These are phyloP conservation scores for Capitulum mitella DNA, from an alignment of 2,888 invertebrate species.

Conservation along the genomic window DNA sequence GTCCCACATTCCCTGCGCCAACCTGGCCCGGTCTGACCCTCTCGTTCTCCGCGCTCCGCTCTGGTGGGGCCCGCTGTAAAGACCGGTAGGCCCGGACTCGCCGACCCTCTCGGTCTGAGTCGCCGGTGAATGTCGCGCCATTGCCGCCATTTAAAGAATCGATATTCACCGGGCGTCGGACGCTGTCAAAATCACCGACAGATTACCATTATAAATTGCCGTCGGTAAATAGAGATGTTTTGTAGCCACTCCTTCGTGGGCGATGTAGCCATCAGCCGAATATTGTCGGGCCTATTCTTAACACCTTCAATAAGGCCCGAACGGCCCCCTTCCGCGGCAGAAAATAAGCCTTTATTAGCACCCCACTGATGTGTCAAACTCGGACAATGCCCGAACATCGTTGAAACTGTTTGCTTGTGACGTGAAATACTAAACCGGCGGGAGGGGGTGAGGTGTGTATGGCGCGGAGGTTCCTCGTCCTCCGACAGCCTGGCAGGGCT, in stretches of 20 bases:
- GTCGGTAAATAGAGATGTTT: slow-evolving; percentile 3
- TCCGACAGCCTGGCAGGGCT: not conserved
- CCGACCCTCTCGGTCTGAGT: not conserved
- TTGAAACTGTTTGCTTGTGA: slow-evolving; percentile 24
- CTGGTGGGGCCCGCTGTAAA: no score
- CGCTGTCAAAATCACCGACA: slow-evolving; percentile 11
- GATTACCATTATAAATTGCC: slow-evolving; percentile 24
- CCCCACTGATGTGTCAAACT: slow-evolving; percentile 17
- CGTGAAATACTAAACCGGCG: slow-evolving; percentile 2
- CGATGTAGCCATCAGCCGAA: not conserved
- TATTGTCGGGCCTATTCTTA: not conserved
- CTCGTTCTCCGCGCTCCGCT: no score
- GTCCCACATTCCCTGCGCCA: no score
- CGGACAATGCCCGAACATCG: not conserved
- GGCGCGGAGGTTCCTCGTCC: not conserved
- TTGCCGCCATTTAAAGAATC: slow-evolving; percentile 16
- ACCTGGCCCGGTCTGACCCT: no score
- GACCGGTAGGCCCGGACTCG: no score
- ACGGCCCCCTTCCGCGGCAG: slow-evolving; percentile 3
- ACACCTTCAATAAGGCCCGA: slow-evolving; percentile 14
- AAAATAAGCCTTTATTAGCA: slow-evolving; percentile 24
- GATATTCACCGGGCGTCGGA: not conserved
- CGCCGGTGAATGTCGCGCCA: not conserved
- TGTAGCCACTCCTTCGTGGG: slow-evolving; percentile 14
- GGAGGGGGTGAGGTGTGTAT: slow-evolving; percentile 2